These are phyloP conservation scores for Dynastes maya DNA, from an alignment of 2,888 invertebrate genomes.

Conservation along the genomic window DNA sequence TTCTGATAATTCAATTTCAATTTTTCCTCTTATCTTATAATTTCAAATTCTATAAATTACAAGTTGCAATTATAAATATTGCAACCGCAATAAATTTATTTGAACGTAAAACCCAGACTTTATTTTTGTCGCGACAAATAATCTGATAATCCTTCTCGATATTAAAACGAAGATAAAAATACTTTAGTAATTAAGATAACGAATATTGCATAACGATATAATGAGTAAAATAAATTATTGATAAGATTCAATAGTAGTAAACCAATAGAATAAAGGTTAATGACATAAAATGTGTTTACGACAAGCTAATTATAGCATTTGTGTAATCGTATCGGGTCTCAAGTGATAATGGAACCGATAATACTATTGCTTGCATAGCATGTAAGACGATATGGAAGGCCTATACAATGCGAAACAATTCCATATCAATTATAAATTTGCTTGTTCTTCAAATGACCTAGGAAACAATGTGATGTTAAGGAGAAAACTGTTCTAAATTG, in stretches of 20 bases:
- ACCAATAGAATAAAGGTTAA: conserved; percentile 43
- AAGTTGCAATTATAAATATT: too few relatives aligned
- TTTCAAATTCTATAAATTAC: too few relatives aligned
- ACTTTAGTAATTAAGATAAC: conserved; percentile 38
- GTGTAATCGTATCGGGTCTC: conserved; percentile 20
- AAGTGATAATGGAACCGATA: conserved; percentile 23
- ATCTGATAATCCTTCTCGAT: conserved; percentile 25
- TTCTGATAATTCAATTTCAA: too few relatives aligned
- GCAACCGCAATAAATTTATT: too few relatives aligned
- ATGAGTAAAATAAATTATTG: conserved; percentile 16
- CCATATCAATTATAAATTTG: not conserved
- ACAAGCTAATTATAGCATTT: conserved; percentile 40
- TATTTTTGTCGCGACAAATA: conserved; percentile 24
- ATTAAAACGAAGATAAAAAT: conserved; percentile 18
- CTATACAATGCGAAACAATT: not conserved
- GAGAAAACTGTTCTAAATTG: too few relatives aligned
- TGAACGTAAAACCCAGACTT: not conserved
- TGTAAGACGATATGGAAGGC: not conserved
- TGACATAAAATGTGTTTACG: conserved; percentile 41
- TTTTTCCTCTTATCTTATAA: too few relatives aligned
- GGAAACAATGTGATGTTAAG: not conserved
- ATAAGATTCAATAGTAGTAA: conserved; percentile 43
- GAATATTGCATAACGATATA: conserved; percentile 18
- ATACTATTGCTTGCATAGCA: conserved; percentile 21
- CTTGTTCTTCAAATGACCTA: not conserved